Evolutionary conservation across 2,888 invertebrate species (phyloP).

Genomic region (Helicoverpa assulta): DNA sequence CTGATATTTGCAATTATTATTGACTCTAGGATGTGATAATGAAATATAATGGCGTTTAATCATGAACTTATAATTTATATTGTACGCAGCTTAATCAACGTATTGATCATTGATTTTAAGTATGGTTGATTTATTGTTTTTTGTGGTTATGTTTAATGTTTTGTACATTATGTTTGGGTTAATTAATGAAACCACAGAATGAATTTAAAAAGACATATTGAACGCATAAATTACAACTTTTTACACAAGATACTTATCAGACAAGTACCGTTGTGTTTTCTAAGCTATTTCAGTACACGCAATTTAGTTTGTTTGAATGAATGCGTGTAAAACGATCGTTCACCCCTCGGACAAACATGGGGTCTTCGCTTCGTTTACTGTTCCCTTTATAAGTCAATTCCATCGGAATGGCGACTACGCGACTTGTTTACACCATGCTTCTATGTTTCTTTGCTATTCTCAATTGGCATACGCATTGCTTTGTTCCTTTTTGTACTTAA

Average conservation of each 20-base stretch:
- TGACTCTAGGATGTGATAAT: constrained; percentile 12
- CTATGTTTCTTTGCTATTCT: constrained; percentile 67
- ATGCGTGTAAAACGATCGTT: constrained; percentile 67
- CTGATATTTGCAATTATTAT: constrained; percentile 21
- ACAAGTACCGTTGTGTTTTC: background rate
- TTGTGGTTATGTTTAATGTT: background rate
- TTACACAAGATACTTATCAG: no score
- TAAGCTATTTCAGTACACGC: constrained; percentile 38
- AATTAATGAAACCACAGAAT: background rate
- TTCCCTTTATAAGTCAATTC: constrained; percentile 72
- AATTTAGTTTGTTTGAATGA: constrained; percentile 63
- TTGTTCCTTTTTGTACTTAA: constrained; percentile 37
- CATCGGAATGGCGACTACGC: constrained; percentile 66
- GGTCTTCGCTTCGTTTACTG: constrained; percentile 64
- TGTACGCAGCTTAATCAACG: no score
- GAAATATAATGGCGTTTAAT: background rate
- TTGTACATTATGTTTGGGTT: background rate
- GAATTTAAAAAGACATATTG: background rate
- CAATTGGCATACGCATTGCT: constrained; percentile 45
- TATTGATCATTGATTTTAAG: background rate
- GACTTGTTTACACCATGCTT: constrained; percentile 69
- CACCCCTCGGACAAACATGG: constrained; percentile 66
- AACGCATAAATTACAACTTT: background rate
- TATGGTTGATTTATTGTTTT: no score
- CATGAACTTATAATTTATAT: no score